These are phyloP conservation scores for Blera fallax DNA, from an alignment of 2,888 invertebrate species.

Conservation along the genomic window DNA sequence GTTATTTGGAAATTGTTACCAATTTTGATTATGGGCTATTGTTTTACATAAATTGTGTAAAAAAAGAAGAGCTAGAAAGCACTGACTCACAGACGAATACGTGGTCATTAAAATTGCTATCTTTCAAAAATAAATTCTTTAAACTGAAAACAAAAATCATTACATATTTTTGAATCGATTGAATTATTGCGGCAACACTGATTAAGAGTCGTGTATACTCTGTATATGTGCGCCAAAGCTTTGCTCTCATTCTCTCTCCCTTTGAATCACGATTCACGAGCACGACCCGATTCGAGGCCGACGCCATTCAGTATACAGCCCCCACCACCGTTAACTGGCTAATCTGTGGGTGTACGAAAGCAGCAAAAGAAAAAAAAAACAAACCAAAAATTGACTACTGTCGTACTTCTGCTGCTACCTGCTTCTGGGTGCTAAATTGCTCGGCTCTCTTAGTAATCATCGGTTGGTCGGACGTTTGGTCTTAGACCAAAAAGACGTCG, in stretches of 20 bases:
- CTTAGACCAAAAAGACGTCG: constrained; percentile 46
- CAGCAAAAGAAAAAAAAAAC: not conserved
- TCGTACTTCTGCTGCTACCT: constrained; percentile 8
- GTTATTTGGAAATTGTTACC: no score
- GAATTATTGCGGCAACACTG: not conserved
- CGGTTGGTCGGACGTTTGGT: constrained; percentile 53
- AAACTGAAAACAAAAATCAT: no score
- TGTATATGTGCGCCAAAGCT: not conserved
- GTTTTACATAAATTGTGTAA: no score
- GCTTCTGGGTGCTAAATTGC: constrained; percentile 29
- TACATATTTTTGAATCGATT: no score
- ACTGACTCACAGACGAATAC: no score
- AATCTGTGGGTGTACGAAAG: constrained; percentile 51
- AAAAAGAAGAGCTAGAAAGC: no score
- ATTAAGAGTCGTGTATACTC: not conserved
- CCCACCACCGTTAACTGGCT: constrained; percentile 17
- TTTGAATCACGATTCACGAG: not conserved
- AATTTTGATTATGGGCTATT: no score
- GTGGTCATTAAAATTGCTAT: no score
- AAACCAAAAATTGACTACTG: constrained; percentile 4
- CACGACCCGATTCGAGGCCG: constrained; percentile 58
- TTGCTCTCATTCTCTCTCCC: not conserved
- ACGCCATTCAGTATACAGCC: constrained; percentile 28
- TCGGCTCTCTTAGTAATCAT: constrained; percentile 47
- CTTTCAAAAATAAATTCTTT: no score